phyloP scores from a whole-genome alignment of 2,113 vertebrate genomes.

The Syngnathus scovelli region DNA sequence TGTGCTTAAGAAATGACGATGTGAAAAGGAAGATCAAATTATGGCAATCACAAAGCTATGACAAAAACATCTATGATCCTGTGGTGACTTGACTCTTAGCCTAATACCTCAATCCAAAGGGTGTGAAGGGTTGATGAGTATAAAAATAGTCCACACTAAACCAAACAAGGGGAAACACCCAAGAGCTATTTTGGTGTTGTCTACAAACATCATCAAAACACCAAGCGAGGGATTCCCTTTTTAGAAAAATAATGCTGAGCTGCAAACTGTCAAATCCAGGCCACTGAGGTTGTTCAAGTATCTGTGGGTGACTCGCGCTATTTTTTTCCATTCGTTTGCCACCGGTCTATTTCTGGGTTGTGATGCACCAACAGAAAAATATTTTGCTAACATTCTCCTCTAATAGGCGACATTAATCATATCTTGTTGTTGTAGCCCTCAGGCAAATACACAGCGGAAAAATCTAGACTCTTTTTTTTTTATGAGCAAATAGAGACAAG shows the following conservation, averaged over 20 bases:
- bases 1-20: neutral
- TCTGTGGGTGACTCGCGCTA: neutral
- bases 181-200: neutral
- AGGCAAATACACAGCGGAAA: constrained; percentile 32
- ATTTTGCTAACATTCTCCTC: constrained; percentile 25
- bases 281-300: no score
- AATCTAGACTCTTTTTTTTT: neutral
- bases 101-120: constrained; percentile 9
- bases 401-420: constrained; percentile 35
- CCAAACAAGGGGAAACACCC: neutral
- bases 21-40: neutral
- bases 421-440: constrained; percentile 45
- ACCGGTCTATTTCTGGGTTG: constrained; percentile 27
- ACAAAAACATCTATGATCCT: neutral
- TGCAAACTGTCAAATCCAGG: neutral
- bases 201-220: constrained; percentile 10
- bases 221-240: constrained; percentile 7
- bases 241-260: neutral
- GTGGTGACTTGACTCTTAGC: neutral
- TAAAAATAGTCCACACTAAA: neutral
- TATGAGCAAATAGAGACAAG: constrained; percentile 4
- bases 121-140: neutral
- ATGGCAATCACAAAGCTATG: neutral
- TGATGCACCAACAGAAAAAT: constrained; percentile 37
- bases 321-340: neutral